Conservation (phyloP, 2,888 invertebrate genomes). For the Pollenia amentaria region DNA sequence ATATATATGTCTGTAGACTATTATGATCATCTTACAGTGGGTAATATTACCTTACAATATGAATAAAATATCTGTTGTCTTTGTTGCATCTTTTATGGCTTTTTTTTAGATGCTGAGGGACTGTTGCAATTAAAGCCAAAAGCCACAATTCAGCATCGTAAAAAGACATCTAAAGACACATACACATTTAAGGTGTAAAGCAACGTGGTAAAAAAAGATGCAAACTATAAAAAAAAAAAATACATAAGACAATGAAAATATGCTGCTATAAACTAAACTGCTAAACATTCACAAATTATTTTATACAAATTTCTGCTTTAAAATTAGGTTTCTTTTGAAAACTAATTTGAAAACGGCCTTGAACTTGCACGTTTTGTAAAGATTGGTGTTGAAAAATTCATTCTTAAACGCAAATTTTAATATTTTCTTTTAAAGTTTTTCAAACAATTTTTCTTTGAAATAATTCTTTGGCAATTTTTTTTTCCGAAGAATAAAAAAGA, state of each 20-base stretch:
- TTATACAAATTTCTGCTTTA: too few relatives aligned
- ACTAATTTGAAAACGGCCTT: too few relatives aligned
- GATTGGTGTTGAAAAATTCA: too few relatives aligned
- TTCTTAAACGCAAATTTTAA: too few relatives aligned
- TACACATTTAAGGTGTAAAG: slow-evolving; percentile 20
- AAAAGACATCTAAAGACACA: slow-evolving; percentile 35
- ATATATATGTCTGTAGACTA: too few relatives aligned
- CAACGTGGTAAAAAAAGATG: slow-evolving; percentile 22
- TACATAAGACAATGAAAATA: slow-evolving; percentile 6
- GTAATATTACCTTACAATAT: slow-evolving; percentile 5
- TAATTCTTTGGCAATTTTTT: background rate
- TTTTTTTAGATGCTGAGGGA: slow-evolving; percentile 1
- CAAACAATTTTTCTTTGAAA: too few relatives aligned
- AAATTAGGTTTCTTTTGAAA: too few relatives aligned
- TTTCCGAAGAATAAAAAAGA: background rate
- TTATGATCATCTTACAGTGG: slow-evolving; percentile 11
- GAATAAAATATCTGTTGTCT: background rate
- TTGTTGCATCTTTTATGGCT: slow-evolving; percentile 48
- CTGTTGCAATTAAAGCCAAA: slow-evolving; percentile 54
- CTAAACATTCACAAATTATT: too few relatives aligned
- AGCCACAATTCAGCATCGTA: slow-evolving; percentile 58
- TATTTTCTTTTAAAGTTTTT: too few relatives aligned
- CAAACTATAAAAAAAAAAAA: slow-evolving; percentile 15
- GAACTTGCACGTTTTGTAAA: too few relatives aligned
- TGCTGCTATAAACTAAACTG: too few relatives aligned